Conservation (phyloP, 2,113 vertebrate species). For the Rattus norvegicus region DNA sequence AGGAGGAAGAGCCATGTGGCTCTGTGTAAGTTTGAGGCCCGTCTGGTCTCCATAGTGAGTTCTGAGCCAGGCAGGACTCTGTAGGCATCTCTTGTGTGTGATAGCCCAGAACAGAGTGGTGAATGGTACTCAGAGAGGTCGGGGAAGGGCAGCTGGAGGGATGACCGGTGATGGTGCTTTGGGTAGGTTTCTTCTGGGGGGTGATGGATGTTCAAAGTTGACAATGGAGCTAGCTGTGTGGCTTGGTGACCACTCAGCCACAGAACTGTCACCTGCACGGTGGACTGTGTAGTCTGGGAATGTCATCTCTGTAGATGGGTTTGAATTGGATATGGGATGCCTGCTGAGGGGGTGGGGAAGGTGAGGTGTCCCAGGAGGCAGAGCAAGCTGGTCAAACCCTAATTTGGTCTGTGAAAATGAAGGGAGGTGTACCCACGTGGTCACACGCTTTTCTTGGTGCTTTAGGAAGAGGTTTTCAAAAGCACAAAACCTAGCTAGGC, state of each 20-base stretch:
- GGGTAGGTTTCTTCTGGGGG: neutral
- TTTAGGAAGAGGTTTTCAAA: neutral
- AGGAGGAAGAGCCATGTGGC: neutral
- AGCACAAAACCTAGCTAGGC: neutral
- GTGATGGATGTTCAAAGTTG: neutral
- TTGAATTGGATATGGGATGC: neutral
- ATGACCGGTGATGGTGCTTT: neutral
- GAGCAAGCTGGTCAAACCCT: neutral
- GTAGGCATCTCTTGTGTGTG: too few relatives aligned
- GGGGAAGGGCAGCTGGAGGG: neutral
- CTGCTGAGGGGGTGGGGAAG: neutral
- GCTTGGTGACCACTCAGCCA: neutral
- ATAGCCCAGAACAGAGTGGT: neutral
- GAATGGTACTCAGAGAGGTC: too few relatives aligned
- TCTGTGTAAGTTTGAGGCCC: neutral
- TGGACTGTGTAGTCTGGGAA: neutral
- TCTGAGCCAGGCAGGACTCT: neutral
- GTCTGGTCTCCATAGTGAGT: neutral
- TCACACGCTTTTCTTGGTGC: neutral
- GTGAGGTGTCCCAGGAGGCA: neutral
- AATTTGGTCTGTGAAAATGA: neutral
- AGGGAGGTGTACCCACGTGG: fast-evolving
- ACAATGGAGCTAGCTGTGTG: neutral
- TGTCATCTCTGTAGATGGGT: neutral
- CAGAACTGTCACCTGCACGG: neutral